These are phyloP conservation scores for Martes martes DNA, from an alignment of 2,113 vertebrate genomes.

Conservation along the genomic window DNA sequence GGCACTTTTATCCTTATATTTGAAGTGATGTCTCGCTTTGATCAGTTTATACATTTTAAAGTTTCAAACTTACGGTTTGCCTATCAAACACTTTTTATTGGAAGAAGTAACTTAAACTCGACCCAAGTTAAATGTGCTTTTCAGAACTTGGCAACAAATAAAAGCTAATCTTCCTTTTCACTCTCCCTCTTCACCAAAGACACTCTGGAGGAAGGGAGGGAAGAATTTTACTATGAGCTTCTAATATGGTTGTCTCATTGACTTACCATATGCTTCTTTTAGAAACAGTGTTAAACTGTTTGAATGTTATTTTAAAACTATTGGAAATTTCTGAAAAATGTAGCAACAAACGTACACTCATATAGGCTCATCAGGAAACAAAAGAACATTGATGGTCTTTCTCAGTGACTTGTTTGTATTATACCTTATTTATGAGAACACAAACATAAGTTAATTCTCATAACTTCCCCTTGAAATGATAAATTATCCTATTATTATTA, in stretches of 20 bases:
- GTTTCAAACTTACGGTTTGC: background rate
- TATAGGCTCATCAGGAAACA: background rate
- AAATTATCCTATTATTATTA: background rate
- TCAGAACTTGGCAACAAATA: background rate
- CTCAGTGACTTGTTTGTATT: background rate
- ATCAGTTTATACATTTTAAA: background rate
- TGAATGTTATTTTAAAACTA: constrained; percentile 28
- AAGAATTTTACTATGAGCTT: background rate
- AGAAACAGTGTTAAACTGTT: background rate
- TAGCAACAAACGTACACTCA: background rate
- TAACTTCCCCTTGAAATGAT: background rate
- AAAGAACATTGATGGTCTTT: background rate
- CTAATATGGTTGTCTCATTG: background rate
- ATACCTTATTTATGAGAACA: background rate
- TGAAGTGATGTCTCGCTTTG: background rate
- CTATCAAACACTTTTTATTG: background rate
- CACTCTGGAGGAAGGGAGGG: background rate
- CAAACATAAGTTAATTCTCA: background rate
- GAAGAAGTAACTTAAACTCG: background rate
- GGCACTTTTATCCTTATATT: background rate
- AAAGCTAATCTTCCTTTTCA: background rate
- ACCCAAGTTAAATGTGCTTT: background rate
- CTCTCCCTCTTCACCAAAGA: background rate
- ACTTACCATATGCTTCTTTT: background rate
- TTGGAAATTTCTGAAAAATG: background rate